Evolutionary conservation across 2,797 vertebrate genomes (phyloP), one percentile per base, ranked within the genome.

Genomic region (Sebastes steindachneri): DNA sequence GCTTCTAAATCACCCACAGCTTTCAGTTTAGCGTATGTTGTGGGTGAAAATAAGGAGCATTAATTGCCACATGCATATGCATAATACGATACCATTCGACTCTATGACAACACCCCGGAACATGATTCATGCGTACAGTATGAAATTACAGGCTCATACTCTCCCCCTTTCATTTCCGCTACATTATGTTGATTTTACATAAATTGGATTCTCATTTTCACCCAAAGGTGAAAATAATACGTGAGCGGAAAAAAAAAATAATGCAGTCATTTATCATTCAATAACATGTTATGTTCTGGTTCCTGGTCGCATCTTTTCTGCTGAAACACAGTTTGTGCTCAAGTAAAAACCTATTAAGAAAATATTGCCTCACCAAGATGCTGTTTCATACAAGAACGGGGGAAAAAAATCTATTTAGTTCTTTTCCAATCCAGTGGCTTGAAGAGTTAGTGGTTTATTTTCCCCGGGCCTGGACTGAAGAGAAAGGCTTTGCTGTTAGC

Each of bases 351-450:
- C 83, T 87, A 93, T 94, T 93, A 93, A 87, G 86, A 90, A 86
- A 89, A 93, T 90, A 93, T 90, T 88, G 88, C 89, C 87, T 71
- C 54, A 8, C 86, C 82, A 82, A 88, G 84, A 88, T 82, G 85
- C 77, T 73, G 85, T 89, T 93, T 90, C 81, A 88, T 91, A 86
- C 60, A 70, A 89, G 84, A 83, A 81, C 77, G 72, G 53, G 9
- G 21, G 3, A 10, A 82, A 88, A 84, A 91, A 91, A 92, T 91
- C 88, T 82, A 92, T 95, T 93, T 90, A 84, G 77, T 86, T 89
- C 57, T 88, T 93, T 94, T 95, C 93, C 93, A 90, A 92, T 94
- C 85, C 91, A 94, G 81, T 91, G 88, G 90, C 79, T 93, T 88
- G 89, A 88, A 86, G 78, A 90, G 88, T 75, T 31, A 31, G 57